Evolutionary conservation across 2,113 vertebrate species (phyloP), one percentile per base, ranked within the genome.

Genomic region (Mormoops blainvillei): DNA sequence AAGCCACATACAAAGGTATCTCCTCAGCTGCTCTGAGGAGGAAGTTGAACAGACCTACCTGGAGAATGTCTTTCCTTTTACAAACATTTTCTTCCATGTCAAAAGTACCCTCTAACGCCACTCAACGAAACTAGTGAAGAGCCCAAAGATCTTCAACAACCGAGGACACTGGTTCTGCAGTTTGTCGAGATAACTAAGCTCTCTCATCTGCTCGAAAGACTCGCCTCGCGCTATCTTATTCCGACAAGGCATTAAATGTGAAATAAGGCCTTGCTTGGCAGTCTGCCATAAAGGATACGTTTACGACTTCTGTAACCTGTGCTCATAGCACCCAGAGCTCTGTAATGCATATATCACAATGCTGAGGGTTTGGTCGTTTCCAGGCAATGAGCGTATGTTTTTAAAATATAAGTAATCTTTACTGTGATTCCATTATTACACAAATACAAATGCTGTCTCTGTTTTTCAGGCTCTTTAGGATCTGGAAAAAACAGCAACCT

Each of bases 241-340:
- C 77, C 90, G 52, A 43, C n/a, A 12, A 70, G 92, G 92, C 85
- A 88, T 85, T 87, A 82, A 90, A 74, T 92, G 96, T 95, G 96
- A 94, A 97, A 93, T 43, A 63, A 94, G 89, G 95, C 71, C 87
- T 73, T 38, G 45, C 77, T 33, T 87, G 97, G 95, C 84, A 11
- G 45, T 15, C 48, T 45, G 95, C 97, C 96, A 90, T 0, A 0
- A 67, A 18, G 80, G 61, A 41, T 95, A 65, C 36, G 36, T 85
- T 95, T 97, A 95, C 91, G 94, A 76, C 58, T 65, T 76, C 41
- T 71, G 97, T 54, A 96, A 93, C 22, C 86, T 63, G 70, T 36
- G 73, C 81, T 92, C 24, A 6, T 0, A 24, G 58, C 67, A 48
- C 43, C 56, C 50, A 78, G 94, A 76, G 38, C 45, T 61, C 81